Conservation (phyloP, 2,888 invertebrate species). For the Drosophila greeni region DNA sequence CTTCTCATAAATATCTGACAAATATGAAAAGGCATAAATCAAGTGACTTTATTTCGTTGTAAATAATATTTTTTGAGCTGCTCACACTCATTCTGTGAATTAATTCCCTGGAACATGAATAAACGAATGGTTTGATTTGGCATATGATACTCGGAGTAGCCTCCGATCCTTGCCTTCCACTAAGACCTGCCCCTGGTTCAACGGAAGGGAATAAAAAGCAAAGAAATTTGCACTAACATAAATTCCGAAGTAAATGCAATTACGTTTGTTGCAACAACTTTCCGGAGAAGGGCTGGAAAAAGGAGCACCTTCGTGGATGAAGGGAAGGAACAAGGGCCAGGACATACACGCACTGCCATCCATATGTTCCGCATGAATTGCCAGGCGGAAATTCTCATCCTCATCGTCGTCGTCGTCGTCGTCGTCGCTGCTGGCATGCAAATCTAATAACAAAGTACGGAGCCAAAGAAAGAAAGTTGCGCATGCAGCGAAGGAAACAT, state of each 20-base stretch:
- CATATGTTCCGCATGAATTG: conserved; percentile 42
- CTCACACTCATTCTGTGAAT: background rate
- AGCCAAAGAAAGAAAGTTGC: conserved; percentile 46
- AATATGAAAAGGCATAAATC: background rate
- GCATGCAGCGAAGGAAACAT: conserved; percentile 39
- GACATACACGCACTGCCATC: conserved; percentile 20
- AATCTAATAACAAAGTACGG: conserved; percentile 65
- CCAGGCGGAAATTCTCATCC: conserved; percentile 35
- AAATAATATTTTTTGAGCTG: background rate
- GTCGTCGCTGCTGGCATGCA: conserved; percentile 45
- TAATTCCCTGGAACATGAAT: background rate
- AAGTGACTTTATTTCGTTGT: background rate
- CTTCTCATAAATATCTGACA: background rate
- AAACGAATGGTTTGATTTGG: background rate
- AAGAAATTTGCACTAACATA: conserved; percentile 52
- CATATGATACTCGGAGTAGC: background rate
- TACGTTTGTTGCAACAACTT: conserved; percentile 58
- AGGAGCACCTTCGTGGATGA: conserved; percentile 1
- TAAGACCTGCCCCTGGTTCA: background rate
- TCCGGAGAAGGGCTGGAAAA: background rate
- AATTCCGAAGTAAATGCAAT: conserved; percentile 67
- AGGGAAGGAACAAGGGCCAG: conserved; percentile 1
- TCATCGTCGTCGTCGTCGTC: conserved; percentile 3
- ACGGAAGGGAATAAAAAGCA: conserved; percentile 32
- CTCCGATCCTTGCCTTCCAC: background rate